Evolutionary conservation across 1,140 invertebrate genomes (phyloP).

Genomic region (Venustaconcha ellipsiformis): DNA sequence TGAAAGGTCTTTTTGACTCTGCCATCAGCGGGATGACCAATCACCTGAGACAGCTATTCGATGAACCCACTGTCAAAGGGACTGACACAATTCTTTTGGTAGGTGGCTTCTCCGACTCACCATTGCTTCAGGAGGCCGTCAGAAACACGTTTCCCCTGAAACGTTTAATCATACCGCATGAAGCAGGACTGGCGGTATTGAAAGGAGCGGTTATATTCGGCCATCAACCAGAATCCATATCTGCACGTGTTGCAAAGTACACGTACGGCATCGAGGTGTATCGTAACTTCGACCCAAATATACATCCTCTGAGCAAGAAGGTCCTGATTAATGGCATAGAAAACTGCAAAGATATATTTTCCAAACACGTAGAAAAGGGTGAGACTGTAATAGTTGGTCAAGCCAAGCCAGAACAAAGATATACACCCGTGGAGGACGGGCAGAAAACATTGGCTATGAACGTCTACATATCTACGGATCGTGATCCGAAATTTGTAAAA

Average conservation of each 20-base stretch:
- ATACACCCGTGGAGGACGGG: constrained; percentile 15
- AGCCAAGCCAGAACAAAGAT: constrained; percentile 3
- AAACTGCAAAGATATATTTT: constrained; percentile 26
- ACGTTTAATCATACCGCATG: constrained; percentile 14
- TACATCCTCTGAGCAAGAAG: constrained; percentile 13
- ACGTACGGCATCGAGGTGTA: constrained; percentile 23
- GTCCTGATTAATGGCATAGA: constrained; percentile 4
- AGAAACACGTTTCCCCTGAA: background rate
- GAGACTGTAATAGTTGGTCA: constrained; percentile 9
- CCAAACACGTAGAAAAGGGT: constrained; percentile 13
- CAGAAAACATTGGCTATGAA: constrained; percentile 13
- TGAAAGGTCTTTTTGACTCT: constrained; percentile 20
- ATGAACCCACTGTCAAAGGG: constrained; percentile 1
- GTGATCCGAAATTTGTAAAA: constrained; percentile 12
- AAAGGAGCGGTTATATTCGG: constrained; percentile 27
- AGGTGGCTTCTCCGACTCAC: constrained; percentile 26
- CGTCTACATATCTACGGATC: constrained; percentile 11
- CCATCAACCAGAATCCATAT: constrained; percentile 17
- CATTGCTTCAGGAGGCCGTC: constrained; percentile 10
- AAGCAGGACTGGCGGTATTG: constrained; percentile 23
- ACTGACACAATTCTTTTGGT: constrained; percentile 19
- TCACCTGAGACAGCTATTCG: constrained; percentile 13
- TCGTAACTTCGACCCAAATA: constrained; percentile 7
- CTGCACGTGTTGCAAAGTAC: constrained; percentile 14
- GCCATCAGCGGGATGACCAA: constrained; percentile 1